These are phyloP conservation scores for Cheirogaleus medius DNA, from an alignment of 2,113 vertebrate species.

Conservation along the genomic window DNA sequence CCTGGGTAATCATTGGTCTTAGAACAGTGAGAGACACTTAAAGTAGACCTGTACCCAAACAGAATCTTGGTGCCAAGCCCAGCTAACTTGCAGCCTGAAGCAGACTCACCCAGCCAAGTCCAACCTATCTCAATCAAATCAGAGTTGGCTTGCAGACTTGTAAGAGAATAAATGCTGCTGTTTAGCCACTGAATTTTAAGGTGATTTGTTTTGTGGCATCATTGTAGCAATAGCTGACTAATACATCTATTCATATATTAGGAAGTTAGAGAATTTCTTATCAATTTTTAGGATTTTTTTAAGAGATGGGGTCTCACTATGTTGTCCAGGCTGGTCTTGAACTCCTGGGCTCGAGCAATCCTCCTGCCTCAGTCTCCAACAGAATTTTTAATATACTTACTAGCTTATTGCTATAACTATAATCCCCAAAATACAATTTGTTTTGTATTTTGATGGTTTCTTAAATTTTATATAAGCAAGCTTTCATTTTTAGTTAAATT, in stretches of 20 bases:
- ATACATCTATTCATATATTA: neutral
- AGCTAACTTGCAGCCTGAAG: neutral
- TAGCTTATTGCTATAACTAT: neutral
- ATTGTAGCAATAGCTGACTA: neutral
- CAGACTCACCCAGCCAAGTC: neutral
- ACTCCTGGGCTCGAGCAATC: no score
- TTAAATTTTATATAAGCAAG: neutral
- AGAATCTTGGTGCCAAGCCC: neutral
- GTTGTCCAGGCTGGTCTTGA: no score
- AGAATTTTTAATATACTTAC: neutral
- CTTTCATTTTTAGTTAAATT: constrained; percentile 10
- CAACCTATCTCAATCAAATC: neutral
- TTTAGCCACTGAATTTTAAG: neutral
- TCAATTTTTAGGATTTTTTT: neutral
- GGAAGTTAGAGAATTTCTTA: neutral
- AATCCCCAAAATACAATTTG: neutral
- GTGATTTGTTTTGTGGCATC: neutral
- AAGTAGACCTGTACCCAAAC: neutral
- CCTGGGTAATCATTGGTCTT: neutral
- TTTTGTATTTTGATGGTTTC: constrained; percentile 21
- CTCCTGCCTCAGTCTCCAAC: no score
- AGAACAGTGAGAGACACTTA: neutral
- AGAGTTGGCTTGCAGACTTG: neutral
- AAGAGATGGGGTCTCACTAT: no score
- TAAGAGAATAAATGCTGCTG: neutral